Percentiles rank a stretch among this genome's conserved stretches.
These are phyloP conservation scores for Sebastolobus alascanus DNA, from an alignment of 2,797 vertebrate species.

Conservation along the genomic window DNA sequence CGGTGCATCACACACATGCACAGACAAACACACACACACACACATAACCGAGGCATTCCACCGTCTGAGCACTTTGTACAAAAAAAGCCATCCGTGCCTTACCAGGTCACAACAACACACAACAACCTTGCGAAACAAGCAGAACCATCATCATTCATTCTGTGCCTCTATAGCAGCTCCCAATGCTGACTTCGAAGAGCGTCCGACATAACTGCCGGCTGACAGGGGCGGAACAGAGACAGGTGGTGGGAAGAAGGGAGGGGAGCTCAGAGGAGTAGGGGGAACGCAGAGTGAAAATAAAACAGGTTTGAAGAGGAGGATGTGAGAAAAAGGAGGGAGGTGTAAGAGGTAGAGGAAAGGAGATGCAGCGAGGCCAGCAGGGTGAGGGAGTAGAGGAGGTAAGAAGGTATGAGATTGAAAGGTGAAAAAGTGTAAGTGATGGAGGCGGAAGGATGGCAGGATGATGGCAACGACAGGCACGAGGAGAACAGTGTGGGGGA, in stretches of 20 bases:
- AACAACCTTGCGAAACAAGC: constrained; percentile 63
- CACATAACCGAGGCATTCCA: constrained; percentile 23
- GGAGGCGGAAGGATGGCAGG: constrained; percentile 14
- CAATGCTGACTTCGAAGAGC: constrained; percentile 32
- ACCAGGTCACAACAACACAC: constrained; percentile 72
- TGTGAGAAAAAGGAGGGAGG: constrained; percentile 6
- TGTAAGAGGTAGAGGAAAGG: background rate
- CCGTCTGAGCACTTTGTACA: constrained; percentile 54
- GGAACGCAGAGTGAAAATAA: constrained; percentile 27
- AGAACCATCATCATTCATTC: constrained; percentile 60
- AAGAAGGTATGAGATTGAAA: constrained; percentile 28
- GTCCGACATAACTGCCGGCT: constrained; percentile 43
- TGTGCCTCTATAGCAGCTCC: constrained; percentile 40
- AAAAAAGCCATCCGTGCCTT: constrained; percentile 41
- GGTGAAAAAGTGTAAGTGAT: constrained; percentile 40
- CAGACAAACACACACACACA: constrained; percentile 12
- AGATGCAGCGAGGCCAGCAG: background rate
- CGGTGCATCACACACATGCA: constrained; percentile 18
- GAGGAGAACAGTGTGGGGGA: constrained; percentile 26
- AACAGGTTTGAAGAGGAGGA: constrained; percentile 19
- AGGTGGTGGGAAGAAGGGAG: constrained; percentile 52
- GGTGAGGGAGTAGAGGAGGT: constrained; percentile 14
- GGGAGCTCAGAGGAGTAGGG: background rate
- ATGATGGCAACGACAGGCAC: background rate
- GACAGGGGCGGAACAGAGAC: constrained; percentile 63